A percentile compares a stretch with the other conserved stretches of the same genome.
These are phyloP conservation scores for Smithornis capensis DNA, from an alignment of 2,113 vertebrate species.

Conservation along the genomic window DNA sequence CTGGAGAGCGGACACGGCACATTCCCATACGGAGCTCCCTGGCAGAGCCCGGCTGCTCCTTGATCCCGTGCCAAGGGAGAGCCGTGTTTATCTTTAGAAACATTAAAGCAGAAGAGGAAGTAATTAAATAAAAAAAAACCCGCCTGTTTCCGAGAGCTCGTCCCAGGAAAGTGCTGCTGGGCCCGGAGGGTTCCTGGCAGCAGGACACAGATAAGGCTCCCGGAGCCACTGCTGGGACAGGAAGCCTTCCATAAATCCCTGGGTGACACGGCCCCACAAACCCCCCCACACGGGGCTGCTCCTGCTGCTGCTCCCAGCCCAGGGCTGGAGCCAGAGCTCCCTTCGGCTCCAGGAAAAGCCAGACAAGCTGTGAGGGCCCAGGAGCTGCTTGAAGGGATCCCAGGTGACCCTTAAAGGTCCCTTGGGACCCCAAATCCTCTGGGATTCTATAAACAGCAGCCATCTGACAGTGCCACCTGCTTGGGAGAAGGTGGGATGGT, in stretches of 20 bases:
- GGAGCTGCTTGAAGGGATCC: neutral
- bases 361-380: neutral
- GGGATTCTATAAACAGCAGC: neutral
- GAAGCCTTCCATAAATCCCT: fast-evolving
- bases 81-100: slow-evolving; percentile 35
- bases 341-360: fast-evolving
- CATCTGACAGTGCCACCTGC: neutral
- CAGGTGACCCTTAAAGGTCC: neutral
- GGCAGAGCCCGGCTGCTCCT: neutral
- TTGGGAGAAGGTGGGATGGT: neutral
- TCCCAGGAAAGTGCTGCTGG: neutral
- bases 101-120: slow-evolving; percentile 32
- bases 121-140: neutral
- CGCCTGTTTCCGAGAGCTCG: neutral
- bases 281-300: fast-evolving
- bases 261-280: neutral
- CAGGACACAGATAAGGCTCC: neutral
- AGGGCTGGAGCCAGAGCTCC: fast-evolving
- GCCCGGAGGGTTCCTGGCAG: neutral
- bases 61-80: neutral
- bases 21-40: fast-evolving
- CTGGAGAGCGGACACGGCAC: neutral
- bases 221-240: neutral
- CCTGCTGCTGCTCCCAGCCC: neutral
- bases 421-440: neutral